These are phyloP conservation scores for Formica aserva DNA, from an alignment of 2,888 invertebrate genomes.

Conservation along the genomic window DNA sequence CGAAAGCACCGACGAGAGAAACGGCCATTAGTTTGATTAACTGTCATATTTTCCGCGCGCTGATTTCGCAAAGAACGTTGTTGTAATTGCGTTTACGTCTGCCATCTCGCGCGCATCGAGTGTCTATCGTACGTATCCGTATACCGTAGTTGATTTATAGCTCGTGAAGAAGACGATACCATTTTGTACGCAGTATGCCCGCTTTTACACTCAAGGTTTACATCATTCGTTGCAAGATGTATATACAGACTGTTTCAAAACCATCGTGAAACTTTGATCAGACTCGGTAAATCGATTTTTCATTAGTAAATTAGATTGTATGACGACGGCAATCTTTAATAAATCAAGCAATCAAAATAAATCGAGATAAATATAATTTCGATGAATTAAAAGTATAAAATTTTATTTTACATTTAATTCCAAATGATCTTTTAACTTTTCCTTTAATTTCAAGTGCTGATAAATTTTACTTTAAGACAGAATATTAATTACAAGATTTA, in stretches of 20 bases:
- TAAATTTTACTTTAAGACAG: background rate
- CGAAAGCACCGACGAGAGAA: conserved; percentile 72
- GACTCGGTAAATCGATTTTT: background rate
- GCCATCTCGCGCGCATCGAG: conserved; percentile 19
- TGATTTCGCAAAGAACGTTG: conserved; percentile 69
- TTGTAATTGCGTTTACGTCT: conserved; percentile 52
- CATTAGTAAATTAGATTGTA: conserved; percentile 2
- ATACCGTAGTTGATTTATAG: conserved; percentile 7
- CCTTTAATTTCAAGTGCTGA: background rate
- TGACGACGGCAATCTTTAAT: background rate
- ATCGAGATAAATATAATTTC: background rate
- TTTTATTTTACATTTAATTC: background rate
- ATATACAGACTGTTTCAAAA: background rate
- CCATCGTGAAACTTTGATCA: background rate
- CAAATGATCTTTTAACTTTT: background rate
- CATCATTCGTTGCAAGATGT: background rate
- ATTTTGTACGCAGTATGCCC: background rate
- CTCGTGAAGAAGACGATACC: background rate
- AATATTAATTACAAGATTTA: background rate
- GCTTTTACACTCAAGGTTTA: background rate
- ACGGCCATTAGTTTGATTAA: conserved; percentile 82
- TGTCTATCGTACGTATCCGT: background rate
- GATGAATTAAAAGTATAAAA: background rate
- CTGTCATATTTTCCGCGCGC: conserved; percentile 75
- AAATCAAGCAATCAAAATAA: background rate